Conservation (phyloP, 2,888 invertebrate species). For the Dendrolimus houi region DNA sequence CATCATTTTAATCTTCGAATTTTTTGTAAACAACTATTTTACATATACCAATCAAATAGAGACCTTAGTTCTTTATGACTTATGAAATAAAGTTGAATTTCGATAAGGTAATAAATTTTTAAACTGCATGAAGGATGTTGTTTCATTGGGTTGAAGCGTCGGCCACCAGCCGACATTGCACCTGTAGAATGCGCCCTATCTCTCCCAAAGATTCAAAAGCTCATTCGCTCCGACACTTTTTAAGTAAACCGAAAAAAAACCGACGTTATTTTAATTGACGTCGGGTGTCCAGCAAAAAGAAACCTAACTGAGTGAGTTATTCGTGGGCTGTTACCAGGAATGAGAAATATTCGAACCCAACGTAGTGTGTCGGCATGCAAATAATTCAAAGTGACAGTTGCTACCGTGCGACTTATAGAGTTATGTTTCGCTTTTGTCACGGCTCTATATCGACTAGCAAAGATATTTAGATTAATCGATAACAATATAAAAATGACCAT, state of each 20-base stretch:
- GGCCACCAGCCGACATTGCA: conserved; percentile 62
- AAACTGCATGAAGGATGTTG: conserved; percentile 14
- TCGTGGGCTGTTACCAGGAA: conserved; percentile 50
- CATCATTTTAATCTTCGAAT: conserved; percentile 34
- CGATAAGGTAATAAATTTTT: background rate
- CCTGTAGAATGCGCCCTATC: conserved; percentile 68
- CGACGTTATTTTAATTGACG: conserved; percentile 70
- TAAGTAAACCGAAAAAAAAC: conserved; percentile 39
- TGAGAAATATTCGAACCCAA: conserved; percentile 49
- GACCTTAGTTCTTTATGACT: no score
- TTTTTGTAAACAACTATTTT: conserved; percentile 20
- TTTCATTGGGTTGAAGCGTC: conserved; percentile 37
- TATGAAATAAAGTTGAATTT: conserved; percentile 25
- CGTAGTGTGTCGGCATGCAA: conserved; percentile 47
- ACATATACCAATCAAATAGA: no score
- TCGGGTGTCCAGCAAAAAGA: conserved; percentile 49
- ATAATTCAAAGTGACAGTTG: conserved; percentile 56
- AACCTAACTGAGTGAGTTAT: conserved; percentile 53
- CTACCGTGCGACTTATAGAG: conserved; percentile 28
- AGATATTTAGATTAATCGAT: background rate
- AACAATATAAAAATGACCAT: background rate
- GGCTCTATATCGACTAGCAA: conserved; percentile 3
- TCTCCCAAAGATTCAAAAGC: conserved; percentile 65
- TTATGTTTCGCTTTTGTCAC: conserved; percentile 19
- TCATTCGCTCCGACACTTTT: conserved; percentile 45